These are phyloP conservation scores for Pipistrellus kuhlii DNA, from an alignment of 2,797 vertebrate species.

Conservation along the genomic window DNA sequence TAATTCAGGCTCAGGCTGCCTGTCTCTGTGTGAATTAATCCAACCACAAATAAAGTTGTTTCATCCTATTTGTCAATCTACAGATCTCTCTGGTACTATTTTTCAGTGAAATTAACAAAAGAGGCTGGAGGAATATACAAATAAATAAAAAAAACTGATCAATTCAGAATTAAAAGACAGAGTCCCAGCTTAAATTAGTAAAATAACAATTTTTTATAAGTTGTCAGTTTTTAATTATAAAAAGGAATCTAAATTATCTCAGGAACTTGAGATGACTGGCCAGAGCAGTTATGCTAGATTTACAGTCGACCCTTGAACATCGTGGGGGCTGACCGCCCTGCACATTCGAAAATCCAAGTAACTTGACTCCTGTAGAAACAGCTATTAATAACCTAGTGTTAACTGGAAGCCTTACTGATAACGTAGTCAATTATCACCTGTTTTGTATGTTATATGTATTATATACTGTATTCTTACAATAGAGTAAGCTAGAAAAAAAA, in stretches of 20 bases:
- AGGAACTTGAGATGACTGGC: not conserved
- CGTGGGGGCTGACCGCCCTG: not conserved
- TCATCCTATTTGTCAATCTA: not conserved
- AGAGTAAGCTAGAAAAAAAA: not conserved
- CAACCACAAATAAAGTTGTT: not conserved
- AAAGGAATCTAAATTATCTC: conserved; percentile 42
- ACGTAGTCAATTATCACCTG: not conserved
- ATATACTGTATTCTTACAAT: not conserved
- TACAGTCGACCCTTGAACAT: not conserved
- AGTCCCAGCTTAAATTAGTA: not conserved
- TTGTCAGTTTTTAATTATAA: conserved; percentile 28
- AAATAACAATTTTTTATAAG: not conserved
- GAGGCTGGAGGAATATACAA: not conserved
- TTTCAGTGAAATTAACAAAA: conserved; percentile 21
- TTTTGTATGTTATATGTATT: not conserved
- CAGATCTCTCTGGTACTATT: not conserved
- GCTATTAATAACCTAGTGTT: not conserved
- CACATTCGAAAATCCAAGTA: not conserved
- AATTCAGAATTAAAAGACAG: not conserved
- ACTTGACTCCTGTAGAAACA: not conserved
- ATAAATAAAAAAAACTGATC: not conserved
- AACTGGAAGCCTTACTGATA: not conserved
- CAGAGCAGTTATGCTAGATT: not conserved
- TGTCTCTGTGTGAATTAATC: not conserved
- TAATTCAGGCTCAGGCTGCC: too few species aligned